Base-by-base conservation (phyloP, 2,797 vertebrate species). In the Triplophysa bombifrons region DNA sequence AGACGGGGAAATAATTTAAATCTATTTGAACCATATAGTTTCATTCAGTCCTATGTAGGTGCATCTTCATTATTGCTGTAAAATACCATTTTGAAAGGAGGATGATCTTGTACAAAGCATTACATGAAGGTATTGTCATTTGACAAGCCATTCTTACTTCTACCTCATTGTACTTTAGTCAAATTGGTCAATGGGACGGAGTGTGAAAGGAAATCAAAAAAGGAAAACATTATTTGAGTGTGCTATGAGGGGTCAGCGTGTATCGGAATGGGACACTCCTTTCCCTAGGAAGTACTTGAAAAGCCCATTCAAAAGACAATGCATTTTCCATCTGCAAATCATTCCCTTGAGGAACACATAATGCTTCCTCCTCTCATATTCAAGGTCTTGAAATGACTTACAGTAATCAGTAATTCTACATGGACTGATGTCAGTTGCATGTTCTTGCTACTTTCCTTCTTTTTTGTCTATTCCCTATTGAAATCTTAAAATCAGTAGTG, bases 281-380 rank as follows among this genome's bases (percentile, higher is more conserved):
- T 85, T 94, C 92, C 90, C 85, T 88, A 91, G 93, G 94, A 94
- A 94, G 91, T 92, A 94, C 86, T 93, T 92, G 84, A 91, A 92
- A 91, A 87, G 80, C 70, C 84, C 80, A 87, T 87, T 86, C 84
- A 89, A 20, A 84, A 90, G 89, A 91, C 91, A 90, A 87, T 90
- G 80, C 77, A 64, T 83, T 88, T 92, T 89, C 90, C 87, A 84
- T 85, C 73, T 70, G 53, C 63, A 75, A 86, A 87, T 74, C 72
- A 88, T 22, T 89, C 92, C 90, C 90, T 86, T 70, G 0, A 76
- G 88, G 89, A 86, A 88, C 82, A 76, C 77, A 87, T 85, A 90
- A 88, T 81, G 85, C 78, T 91, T 93, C 89, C 90, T 88, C 61
- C 83, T 74, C 76, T 85, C 83, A 85, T 82, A 56, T 77, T 75